Evolutionary conservation across 2,113 vertebrate genomes (phyloP).

Genomic region (Falcunculus frontatus): DNA sequence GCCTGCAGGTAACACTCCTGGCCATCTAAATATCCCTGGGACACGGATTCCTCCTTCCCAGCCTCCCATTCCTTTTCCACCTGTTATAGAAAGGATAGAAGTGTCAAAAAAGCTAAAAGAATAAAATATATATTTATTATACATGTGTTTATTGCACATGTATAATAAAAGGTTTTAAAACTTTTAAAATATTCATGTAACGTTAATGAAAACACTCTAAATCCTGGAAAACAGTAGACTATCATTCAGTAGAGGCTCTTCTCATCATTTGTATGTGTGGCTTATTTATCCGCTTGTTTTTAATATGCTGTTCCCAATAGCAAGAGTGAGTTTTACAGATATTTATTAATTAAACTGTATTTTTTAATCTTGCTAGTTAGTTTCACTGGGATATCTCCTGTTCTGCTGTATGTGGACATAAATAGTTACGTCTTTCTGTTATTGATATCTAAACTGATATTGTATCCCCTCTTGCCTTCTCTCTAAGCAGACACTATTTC

Average conservation of each 20-base stretch:
- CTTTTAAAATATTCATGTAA: neutral
- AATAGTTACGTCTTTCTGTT: neutral
- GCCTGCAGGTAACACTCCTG: constrained; percentile 78
- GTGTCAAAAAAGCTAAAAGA: neutral
- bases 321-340: neutral
- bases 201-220: neutral
- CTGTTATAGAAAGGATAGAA: constrained; percentile 34
- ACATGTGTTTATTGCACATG: neutral
- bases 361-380: neutral
- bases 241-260: neutral
- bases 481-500: neutral
- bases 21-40: constrained; percentile 89
- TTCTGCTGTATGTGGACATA: neutral
- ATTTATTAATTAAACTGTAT: neutral
- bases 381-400: neutral
- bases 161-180: neutral
- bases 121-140: neutral
- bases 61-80: constrained; percentile 90
- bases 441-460: neutral
- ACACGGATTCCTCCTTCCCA: constrained; percentile 95
- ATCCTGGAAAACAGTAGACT: neutral
- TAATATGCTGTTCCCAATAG: neutral
- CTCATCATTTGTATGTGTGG: neutral
- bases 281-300: neutral
- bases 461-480: neutral